Evolutionary conservation across 2,888 invertebrate genomes (phyloP), one percentile per base, ranked within the genome.

Genomic region (Entomobrya multifasciata): DNA sequence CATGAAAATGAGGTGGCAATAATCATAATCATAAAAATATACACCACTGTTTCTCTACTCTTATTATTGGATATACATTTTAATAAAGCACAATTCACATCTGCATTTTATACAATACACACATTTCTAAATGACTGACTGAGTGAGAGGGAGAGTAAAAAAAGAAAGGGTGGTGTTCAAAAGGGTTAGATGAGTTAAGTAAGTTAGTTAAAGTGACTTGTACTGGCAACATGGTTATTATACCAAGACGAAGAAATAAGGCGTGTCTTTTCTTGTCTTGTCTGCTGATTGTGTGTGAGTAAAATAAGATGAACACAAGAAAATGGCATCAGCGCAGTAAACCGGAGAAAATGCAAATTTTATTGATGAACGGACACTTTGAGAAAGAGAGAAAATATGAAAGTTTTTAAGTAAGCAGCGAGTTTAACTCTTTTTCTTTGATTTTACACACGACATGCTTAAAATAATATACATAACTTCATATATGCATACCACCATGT

Each of bases 1-100:
- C 79, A 79, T 79, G 79, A 79, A 79, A 79, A 79, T 79, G 79
- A 79, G 79, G 49, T 65, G 57, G 77, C 60, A 79, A 79, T 79
- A 79, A 79, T 79, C 57, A 79, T 79, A 57, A 79, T 79, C 41
- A 62, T 72, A 72, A 49, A 22, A 65, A 41, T 41, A 49, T 15
- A 49, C 49, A 49, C 8, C 3, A n/a, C n/a, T n/a, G n/a, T n/a
- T n/a, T n/a, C n/a, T n/a, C n/a, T n/a, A n/a, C n/a, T n/a, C n/a
- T 5, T 15, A 41, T 10, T 65, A 65, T 36, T 62, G n/a, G 27
- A 17, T 57, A 57, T 57, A 57, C 27, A 17, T n/a, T 15, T 49
- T 15, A 57, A 57, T 57, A 57, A 57, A 6, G 25, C 25, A 57
- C 17, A 17, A 55, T 13, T n/a, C 47, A 47, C n/a, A 11, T 57